A percentile compares a stretch with the other conserved stretches of the same genome.
These are phyloP conservation scores for Linyphia triangularis DNA, from an alignment of 2,888 invertebrate species.

Conservation along the genomic window DNA sequence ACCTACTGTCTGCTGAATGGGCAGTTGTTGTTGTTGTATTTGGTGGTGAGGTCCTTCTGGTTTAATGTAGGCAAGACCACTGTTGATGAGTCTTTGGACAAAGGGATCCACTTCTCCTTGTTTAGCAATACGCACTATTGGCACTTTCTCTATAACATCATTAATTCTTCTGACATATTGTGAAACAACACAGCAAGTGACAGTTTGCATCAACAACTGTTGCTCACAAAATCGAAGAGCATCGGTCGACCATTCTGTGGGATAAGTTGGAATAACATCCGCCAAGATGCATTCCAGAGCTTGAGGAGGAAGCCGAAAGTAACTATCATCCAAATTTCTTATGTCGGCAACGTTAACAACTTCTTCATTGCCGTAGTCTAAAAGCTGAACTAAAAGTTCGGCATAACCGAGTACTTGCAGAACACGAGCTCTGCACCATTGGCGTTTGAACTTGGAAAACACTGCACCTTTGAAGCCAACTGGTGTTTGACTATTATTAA, in stretches of 20 bases:
- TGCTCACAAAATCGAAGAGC: conserved; percentile 49
- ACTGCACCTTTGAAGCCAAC: conserved; percentile 37
- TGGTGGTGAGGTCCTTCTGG: not conserved
- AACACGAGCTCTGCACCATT: conserved; percentile 63
- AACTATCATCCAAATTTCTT: conserved; percentile 40
- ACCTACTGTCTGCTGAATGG: not conserved
- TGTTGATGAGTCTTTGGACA: conserved; percentile 63
- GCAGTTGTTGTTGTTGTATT: not conserved
- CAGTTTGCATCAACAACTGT: conserved; percentile 24
- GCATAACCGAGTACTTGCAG: not conserved
- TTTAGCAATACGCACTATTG: conserved; percentile 58
- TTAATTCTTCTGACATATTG: not conserved
- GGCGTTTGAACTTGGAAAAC: conserved; percentile 6
- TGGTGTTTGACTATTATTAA: conserved; percentile 42
- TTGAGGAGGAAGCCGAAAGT: conserved; percentile 1
- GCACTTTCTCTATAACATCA: not conserved
- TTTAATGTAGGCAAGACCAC: conserved; percentile 44
- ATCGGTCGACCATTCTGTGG: conserved; percentile 31
- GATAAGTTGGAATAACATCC: conserved; percentile 45
- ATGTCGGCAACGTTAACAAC: conserved; percentile 20
- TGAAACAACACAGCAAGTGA: conserved; percentile 42
- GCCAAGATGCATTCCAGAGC: conserved; percentile 70
- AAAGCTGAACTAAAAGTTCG: conserved; percentile 33
- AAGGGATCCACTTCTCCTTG: conserved; percentile 56
- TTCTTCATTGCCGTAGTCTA: conserved; percentile 71